Conservation (phyloP, 1,140 invertebrate species). For the Aphidius gifuensis region DNA sequence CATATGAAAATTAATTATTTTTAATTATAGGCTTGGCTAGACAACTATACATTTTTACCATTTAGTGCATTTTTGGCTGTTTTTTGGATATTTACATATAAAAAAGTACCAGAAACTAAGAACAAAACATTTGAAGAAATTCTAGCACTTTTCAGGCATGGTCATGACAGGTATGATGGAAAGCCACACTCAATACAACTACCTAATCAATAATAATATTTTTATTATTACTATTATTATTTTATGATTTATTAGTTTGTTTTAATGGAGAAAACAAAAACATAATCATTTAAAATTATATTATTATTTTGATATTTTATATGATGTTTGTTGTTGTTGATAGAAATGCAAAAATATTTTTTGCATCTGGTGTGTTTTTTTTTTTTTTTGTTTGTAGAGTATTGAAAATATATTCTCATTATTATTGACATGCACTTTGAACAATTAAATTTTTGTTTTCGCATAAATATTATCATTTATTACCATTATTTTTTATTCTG, state of each 20-base stretch:
- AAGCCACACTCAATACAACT: slow-evolving; percentile 34
- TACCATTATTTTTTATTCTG: slow-evolving; percentile 13
- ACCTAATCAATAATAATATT: slow-evolving; percentile 32
- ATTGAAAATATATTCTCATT: too few species aligned
- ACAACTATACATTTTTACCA: slow-evolving; percentile 95
- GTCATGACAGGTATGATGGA: slow-evolving; percentile 75
- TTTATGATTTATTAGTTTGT: too few species aligned
- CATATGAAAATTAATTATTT: not conserved
- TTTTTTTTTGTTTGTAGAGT: too few species aligned
- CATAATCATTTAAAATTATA: too few species aligned
- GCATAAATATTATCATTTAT: slow-evolving; percentile 15
- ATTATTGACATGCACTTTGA: not conserved
- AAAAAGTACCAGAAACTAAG: slow-evolving; percentile 97
- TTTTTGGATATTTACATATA: slow-evolving; percentile 97
- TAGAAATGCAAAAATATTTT: too few species aligned
- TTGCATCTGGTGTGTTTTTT: too few species aligned
- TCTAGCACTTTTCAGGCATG: slow-evolving; percentile 82
- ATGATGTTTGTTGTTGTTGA: too few species aligned
- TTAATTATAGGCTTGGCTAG: slow-evolving; percentile 74
- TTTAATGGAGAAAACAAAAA: too few species aligned
- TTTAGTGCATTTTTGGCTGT: slow-evolving; percentile 93
- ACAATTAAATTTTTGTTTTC: slow-evolving; percentile 2
- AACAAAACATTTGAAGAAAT: slow-evolving; percentile 99
- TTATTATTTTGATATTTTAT: too few species aligned
- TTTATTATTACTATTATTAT: slow-evolving; percentile 12